Base-by-base conservation (phyloP, 2,797 vertebrate genomes). In the Catharus ustulatus region DNA sequence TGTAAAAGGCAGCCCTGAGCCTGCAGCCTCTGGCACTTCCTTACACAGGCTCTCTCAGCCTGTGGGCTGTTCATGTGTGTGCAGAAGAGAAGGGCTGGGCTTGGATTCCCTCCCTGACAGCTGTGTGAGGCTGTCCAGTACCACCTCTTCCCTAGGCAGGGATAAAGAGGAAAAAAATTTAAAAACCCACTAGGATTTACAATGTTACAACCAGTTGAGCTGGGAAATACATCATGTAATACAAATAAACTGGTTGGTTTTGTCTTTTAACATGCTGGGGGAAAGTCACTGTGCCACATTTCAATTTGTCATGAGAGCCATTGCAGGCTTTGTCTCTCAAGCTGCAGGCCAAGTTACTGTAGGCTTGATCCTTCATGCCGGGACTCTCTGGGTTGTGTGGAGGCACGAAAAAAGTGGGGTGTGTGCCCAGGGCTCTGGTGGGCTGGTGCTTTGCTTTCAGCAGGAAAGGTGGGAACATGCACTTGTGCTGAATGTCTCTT, bases 341-440 rank as follows among this genome's bases (percentile, higher is more conserved):
- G 49, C 54, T 85, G 61, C 49, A 74, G 75, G 38, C 43, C 13
- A 10, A 5, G 57, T 95, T 61, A 23, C n/a, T 51, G 13, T 21
- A 11, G 71, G 21, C 48, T 58, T 26, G 29, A 26, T 69, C 23
- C 42, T 67, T 59, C 0, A 0, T 82, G 40, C 46, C 32, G 5
- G 48, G 45, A 54, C 46, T 68, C 26, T 51, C 57, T 6, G 75
- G 6, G 5, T 62, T 0, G 2, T 16, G 62, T 49, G 59, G 81
- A 48, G 46, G 63, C 81, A 76, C 77, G 63, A 67, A 67, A 84
- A 66, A 66, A 55, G 71, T 0, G 0, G 89, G 67, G 22, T 1
- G 1, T 0, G 0, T 0, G 0, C 36, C 48, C 5, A 36, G 81
- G 59, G 84, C 81, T 90, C 15, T 0, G 0, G 38, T n/a, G 77